Evolutionary conservation across 2,888 invertebrate species (phyloP).

Genomic region (Baronia brevicornis): DNA sequence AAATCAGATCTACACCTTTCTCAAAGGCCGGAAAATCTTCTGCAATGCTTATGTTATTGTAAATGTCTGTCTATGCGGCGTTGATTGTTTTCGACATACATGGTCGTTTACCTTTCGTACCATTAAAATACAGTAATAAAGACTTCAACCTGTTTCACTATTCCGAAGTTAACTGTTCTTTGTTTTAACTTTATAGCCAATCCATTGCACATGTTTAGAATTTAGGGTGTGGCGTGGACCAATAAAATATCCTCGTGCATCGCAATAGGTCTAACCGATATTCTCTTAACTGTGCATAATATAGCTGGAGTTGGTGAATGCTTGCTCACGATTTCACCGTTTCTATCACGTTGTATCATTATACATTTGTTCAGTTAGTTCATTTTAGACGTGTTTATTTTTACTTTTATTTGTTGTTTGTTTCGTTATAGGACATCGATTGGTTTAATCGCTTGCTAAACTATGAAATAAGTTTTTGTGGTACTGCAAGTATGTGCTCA

Average conservation of each 20-base stretch:
- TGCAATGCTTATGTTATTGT: too few species aligned
- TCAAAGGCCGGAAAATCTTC: too few species aligned
- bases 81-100: too few species aligned
- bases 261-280: slow-evolving; percentile 19
- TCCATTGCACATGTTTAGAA: slow-evolving; percentile 15
- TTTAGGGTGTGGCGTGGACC: slow-evolving; percentile 21
- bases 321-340: slow-evolving; percentile 21
- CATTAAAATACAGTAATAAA: too few species aligned
- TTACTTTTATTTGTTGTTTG: background rate
- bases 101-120: too few species aligned
- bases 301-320: slow-evolving; percentile 15
- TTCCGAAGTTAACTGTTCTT: too few species aligned
- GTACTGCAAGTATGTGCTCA: too few species aligned
- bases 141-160: too few species aligned
- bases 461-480: too few species aligned
- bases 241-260: slow-evolving; percentile 19
- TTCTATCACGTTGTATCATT: slow-evolving; percentile 8
- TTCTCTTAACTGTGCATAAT: slow-evolving; percentile 17
- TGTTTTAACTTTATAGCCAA: slow-evolving; percentile 13
- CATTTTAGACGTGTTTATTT: too few species aligned
- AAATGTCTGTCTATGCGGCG: too few species aligned
- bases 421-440: background rate
- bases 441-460: background rate
- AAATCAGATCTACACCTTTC: too few species aligned
- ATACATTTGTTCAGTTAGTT: slow-evolving; percentile 1